Evolutionary conservation across 2,888 invertebrate genomes (phyloP).

Genomic region (Netelia fuscicornis): DNA sequence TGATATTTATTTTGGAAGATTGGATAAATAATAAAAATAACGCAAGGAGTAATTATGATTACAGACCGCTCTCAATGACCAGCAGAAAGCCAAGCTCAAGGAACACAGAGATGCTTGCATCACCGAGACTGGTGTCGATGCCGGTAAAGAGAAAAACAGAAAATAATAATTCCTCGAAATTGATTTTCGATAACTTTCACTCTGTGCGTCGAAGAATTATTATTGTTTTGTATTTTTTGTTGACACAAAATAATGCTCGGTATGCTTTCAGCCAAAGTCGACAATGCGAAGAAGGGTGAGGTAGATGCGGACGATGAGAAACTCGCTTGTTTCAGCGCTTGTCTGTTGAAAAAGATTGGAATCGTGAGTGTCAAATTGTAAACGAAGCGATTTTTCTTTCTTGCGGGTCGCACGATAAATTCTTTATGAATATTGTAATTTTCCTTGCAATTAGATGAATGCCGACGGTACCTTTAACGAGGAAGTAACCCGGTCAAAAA

Average conservation of each 20-base stretch:
- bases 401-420: not conserved
- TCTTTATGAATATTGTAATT: not conserved
- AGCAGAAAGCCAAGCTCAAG: slow-evolving; percentile 70
- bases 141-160: slow-evolving; percentile 69
- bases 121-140: slow-evolving; percentile 74
- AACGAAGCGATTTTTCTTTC: not conserved
- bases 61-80: slow-evolving; percentile 65
- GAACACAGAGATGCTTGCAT: slow-evolving; percentile 74
- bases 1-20: not conserved
- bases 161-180: no score
- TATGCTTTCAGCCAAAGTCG: slow-evolving; percentile 72
- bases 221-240: slow-evolving; percentile 7
- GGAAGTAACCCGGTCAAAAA: slow-evolving; percentile 72
- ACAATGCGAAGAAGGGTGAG: slow-evolving; percentile 72
- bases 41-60: not conserved
- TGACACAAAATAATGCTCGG: not conserved
- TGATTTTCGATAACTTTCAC: not conserved
- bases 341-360: slow-evolving; percentile 79
- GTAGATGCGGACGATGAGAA: slow-evolving; percentile 73
- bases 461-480: slow-evolving; percentile 75
- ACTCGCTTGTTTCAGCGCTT: slow-evolving; percentile 77
- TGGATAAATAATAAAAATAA: not conserved
- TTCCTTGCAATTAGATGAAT: slow-evolving; percentile 70
- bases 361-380: slow-evolving; percentile 76
- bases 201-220: not conserved